phyloP scores from a whole-genome alignment of 2,888 invertebrate genomes.

The Oxycera nigricornis region DNA sequence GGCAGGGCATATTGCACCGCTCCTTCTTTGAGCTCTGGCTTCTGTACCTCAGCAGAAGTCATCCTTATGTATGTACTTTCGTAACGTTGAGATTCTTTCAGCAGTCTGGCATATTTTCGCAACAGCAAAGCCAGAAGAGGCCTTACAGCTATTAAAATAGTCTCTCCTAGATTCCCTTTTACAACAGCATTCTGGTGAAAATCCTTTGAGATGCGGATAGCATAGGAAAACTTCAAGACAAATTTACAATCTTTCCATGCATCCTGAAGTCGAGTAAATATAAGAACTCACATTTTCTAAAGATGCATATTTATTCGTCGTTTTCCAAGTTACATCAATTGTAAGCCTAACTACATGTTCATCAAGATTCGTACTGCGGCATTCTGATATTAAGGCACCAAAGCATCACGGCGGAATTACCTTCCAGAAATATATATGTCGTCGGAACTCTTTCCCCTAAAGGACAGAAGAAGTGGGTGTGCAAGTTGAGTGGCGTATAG shows the following conservation, averaged over 20 bases:
- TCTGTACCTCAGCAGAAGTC: conserved; percentile 21
- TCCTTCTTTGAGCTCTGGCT: conserved; percentile 31
- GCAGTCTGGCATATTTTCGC: conserved; percentile 31
- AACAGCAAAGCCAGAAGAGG: conserved; percentile 28
- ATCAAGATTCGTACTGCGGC: conserved; percentile 24
- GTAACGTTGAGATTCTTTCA: conserved; percentile 23
- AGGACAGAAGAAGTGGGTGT: conserved; percentile 3
- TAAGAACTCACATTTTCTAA: conserved; percentile 46
- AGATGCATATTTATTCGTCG: conserved; percentile 48
- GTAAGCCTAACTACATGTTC: conserved; percentile 48
- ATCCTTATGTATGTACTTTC: conserved; percentile 11
- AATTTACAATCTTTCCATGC: conserved; percentile 46
- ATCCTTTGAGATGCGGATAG: conserved; percentile 44
- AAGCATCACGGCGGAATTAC: conserved; percentile 24
- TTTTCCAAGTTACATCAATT: conserved; percentile 48
- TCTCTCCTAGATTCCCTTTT: conserved; percentile 38
- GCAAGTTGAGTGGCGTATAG: conserved; percentile 1
- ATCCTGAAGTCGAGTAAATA: conserved; percentile 45
- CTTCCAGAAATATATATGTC: conserved; percentile 30
- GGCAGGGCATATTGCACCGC: conserved; percentile 34
- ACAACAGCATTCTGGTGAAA: conserved; percentile 31
- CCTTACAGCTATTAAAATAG: conserved; percentile 34
- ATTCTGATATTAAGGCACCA: conserved; percentile 11
- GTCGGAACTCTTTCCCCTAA: neutral
- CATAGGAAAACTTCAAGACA: conserved; percentile 46